Base-by-base conservation (phyloP, 1,140 invertebrate genomes). In the Euborellia annulipes region DNA sequence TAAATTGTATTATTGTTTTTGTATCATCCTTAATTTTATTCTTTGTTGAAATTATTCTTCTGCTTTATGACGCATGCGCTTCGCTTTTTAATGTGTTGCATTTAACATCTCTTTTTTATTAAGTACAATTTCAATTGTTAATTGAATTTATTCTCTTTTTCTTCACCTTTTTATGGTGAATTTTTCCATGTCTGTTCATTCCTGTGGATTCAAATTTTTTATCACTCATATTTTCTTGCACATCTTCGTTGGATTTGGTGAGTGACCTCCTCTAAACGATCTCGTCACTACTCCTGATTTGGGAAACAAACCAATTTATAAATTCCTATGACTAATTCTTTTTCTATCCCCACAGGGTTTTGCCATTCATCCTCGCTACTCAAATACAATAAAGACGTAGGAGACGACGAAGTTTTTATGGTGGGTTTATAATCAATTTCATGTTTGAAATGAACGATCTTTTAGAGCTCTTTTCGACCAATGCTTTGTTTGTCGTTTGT, bases 331-430 rank as follows among this genome's bases (percentile, higher is more conserved):
- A 27, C 23, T 27, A 27, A 27, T 27, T 27, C 23, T 27, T 14
- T 16, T 38, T 16, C n/a, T 38, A 38, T 6, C 4, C n/a, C n/a
- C n/a, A 38, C 36, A 16, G 23, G 23, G 11, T 27, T 27, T 27
- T 27, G 23, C 23, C 23, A 70, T 59, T 69, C 73, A 50, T 63
- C 55, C 50, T 63, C 59, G 46, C 64, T 65, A 40, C 62, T 65
- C 52, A 73, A 70, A 67, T 71, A 65, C 58, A 55, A 64, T 50
- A 58, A 70, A 75, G 79, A 80, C 65, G 71, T 75, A 52, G 79
- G 78, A 47, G 82, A 85, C 61, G 81, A 85, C 62, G 82, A 85
- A 62, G 82, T 86, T 54, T 86, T 86, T 65, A 85, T 85, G 82
- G 81, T 83, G 64, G 70, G 69, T 62, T 48, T 41, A 49, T 48